Evolutionary conservation across 2,113 vertebrate genomes (phyloP).

Genomic region (Solea senegalensis): DNA sequence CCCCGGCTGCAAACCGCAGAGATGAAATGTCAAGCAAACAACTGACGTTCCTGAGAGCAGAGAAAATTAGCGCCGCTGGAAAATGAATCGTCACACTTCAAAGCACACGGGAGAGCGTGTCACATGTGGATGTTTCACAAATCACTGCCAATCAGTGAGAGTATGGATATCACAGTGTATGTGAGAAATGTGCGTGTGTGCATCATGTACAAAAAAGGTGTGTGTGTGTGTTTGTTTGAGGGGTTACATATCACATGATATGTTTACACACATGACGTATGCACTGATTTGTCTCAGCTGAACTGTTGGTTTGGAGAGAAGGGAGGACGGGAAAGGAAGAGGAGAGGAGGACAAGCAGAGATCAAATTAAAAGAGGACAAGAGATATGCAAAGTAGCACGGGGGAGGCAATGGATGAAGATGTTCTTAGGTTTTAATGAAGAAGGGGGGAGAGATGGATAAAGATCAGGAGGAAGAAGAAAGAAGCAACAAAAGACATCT

Average conservation of each 20-base stretch:
- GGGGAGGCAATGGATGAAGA: conserved; percentile 37
- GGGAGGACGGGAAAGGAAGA: background rate
- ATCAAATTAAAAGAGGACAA: conserved; percentile 5
- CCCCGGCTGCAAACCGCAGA: background rate
- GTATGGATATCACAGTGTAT: background rate
- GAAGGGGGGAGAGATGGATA: background rate
- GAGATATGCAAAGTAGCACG: conserved; percentile 9
- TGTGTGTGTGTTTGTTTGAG: background rate
- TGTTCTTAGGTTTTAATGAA: conserved; percentile 14
- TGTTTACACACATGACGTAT: background rate
- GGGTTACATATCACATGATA: too few relatives aligned
- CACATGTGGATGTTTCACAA: conserved; percentile 6
- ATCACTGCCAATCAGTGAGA: conserved; percentile 3
- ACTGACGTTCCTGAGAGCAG: conserved; percentile 35
- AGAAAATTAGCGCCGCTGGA: conserved; percentile 5
- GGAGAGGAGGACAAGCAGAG: conserved; percentile 4
- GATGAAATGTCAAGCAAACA: conserved; percentile 63
- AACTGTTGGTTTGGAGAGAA: conserved; percentile 42
- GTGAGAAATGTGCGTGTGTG: background rate
- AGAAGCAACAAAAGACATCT: too few relatives aligned
- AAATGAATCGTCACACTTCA: conserved; percentile 38
- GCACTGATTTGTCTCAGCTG: conserved; percentile 53
- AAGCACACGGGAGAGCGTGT: conserved; percentile 12
- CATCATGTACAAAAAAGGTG: background rate
- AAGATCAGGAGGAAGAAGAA: background rate